phyloP scores from a whole-genome alignment of 2,113 vertebrate genomes.

The Pipa parva region DNA sequence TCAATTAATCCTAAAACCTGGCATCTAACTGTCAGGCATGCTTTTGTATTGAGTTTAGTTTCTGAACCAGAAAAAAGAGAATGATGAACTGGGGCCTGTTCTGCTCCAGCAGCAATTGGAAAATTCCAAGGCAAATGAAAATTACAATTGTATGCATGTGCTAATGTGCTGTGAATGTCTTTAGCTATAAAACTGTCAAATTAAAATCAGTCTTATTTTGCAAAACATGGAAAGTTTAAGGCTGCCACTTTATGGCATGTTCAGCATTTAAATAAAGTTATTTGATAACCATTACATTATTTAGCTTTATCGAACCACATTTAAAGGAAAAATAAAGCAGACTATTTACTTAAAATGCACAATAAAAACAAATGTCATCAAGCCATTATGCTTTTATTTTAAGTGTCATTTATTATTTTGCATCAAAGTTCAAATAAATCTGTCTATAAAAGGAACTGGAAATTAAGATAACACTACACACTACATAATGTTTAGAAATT shows the following conservation, averaged over 20 bases:
- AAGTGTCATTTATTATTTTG: too few species aligned
- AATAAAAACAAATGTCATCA: too few species aligned
- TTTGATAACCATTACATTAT: not conserved
- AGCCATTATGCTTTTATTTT: too few species aligned
- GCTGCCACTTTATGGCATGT: not conserved
- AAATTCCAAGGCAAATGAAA: conserved; percentile 36
- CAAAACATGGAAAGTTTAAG: conserved; percentile 15
- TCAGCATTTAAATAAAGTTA: not conserved
- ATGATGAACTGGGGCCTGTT: conserved; percentile 33
- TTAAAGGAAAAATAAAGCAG: not conserved
- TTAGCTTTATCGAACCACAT: not conserved
- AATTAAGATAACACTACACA: too few species aligned
- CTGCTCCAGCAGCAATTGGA: conserved; percentile 33
- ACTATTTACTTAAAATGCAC: too few species aligned
- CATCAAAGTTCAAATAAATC: too few species aligned
- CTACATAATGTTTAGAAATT: too few species aligned
- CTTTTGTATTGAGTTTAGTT: conserved; percentile 20
- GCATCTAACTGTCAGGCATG: conserved; percentile 30
- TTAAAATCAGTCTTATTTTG: conserved; percentile 22
- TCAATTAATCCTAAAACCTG: conserved; percentile 38
- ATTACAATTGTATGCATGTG: conserved; percentile 35
- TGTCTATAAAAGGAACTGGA: too few species aligned
- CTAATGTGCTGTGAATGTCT: conserved; percentile 28
- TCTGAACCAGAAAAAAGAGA: conserved; percentile 26
- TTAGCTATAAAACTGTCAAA: conserved; percentile 26